Evolutionary conservation across 2,888 invertebrate genomes (phyloP), one percentile per base, ranked within the genome.

Genomic region (Aphodius sticticus): DNA sequence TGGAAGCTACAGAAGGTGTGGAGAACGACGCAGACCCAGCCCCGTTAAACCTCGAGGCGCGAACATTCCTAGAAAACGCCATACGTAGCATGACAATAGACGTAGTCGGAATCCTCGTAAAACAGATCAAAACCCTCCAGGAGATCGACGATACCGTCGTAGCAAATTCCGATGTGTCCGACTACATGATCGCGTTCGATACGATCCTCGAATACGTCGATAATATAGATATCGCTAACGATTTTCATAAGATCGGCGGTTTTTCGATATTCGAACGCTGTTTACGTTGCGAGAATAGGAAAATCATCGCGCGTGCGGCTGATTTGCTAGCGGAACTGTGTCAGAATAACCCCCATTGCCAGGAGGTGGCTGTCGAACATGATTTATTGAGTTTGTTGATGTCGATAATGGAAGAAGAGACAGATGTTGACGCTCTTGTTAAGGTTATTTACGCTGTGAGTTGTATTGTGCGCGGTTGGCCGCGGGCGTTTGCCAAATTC

Each of bases 291-390:
- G 88, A 90, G 6, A 92, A 94, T 83, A 88, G 91, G 0, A 90
- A 91, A 16, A 90, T 97, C 0, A 91, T 95, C 69, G 91, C 92
- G 81, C 89, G 90, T 69, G 92, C 94, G 2, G 93, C 95, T 12
- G 91, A 93, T 37, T 89, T 97, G 14, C 90, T 97, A 2, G 97
- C 95, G 0, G 95, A 94, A 84, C 88, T 96, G 79, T 93, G 95
- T 69, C 97, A 98, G 89, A 97, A 97, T 89, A 97, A 97, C 89
- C 93, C 94, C 0, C 94, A 92, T 86, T 96, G 96, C 84, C 97
- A 98, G 88, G 89, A 92, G 36, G 90, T 91, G 70, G 92, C 94
- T n/a, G 83, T 95, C 6, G 93, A 94, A 81, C 90, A 91, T 75
- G 92, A 93, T 0, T 89, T 95, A 7, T 88, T 97, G 71, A 92